Percentiles rank a stretch among this genome's conserved stretches.
Conservation (phyloP, 2,797 vertebrate genomes). For the Nothura maculosa region DNA sequence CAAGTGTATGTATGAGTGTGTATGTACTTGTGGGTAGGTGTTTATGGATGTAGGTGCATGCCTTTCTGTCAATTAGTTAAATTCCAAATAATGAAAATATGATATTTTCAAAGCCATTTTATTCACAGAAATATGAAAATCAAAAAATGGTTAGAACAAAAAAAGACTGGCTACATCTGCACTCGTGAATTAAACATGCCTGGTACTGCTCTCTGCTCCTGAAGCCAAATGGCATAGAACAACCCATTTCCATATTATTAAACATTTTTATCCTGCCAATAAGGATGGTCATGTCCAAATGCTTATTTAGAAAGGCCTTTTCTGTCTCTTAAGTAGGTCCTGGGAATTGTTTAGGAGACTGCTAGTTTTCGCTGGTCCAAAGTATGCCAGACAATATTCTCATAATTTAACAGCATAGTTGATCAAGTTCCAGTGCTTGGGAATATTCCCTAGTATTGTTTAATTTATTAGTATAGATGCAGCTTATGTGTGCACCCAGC, state of each 20-base stretch:
- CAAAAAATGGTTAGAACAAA: constrained; percentile 51
- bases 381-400: constrained; percentile 40
- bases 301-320: neutral
- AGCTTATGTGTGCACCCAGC: constrained; percentile 3
- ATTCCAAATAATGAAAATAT: neutral
- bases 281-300: neutral
- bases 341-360: constrained; percentile 36
- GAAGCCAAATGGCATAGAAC: constrained; percentile 25
- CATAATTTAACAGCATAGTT: constrained; percentile 58
- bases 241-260: neutral
- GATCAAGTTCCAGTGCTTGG: constrained; percentile 45
- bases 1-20: neutral
- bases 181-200: constrained; percentile 33
- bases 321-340: neutral
- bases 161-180: constrained; percentile 8
- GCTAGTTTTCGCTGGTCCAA: constrained; percentile 52
- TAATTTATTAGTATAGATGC: constrained; percentile 54
- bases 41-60: neutral
- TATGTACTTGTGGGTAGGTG: neutral
- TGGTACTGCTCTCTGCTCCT: neutral
- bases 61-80: neutral
- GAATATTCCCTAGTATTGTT: constrained; percentile 56
- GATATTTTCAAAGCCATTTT: constrained; percentile 44
- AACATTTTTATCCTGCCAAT: neutral
- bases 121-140: constrained; percentile 54